Evolutionary conservation across 2,888 invertebrate genomes (phyloP).

Genomic region (Sarcophaga subvicina): DNA sequence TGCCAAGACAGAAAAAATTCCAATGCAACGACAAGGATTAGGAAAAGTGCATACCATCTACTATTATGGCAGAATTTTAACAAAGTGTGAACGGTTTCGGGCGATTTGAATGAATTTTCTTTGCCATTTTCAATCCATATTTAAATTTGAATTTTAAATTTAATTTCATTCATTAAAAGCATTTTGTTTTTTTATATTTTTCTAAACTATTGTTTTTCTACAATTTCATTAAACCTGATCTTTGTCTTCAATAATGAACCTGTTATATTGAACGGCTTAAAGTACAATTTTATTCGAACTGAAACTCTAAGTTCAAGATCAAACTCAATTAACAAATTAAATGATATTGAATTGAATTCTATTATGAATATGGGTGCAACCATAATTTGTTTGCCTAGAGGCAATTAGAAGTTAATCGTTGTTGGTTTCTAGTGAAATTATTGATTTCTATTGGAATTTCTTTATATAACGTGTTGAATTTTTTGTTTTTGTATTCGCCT

Average conservation of each 20-base stretch:
- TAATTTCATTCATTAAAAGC: too few species aligned
- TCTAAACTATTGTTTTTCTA: background rate
- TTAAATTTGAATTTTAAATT: too few species aligned
- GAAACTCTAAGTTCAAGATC: slow-evolving; percentile 12
- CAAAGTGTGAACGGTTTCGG: too few species aligned
- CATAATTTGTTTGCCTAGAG: background rate
- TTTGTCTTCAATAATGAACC: slow-evolving; percentile 10
- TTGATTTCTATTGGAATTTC: background rate
- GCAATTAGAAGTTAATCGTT: too few species aligned
- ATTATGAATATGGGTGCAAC: background rate
- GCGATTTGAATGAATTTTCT: too few species aligned
- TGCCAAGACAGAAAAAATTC: too few species aligned
- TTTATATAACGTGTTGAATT: background rate
- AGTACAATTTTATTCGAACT: background rate
- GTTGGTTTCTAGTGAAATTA: background rate
- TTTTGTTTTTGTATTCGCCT: background rate
- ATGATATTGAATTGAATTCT: background rate
- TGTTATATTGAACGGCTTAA: background rate
- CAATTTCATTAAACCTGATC: background rate
- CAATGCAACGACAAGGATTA: too few species aligned
- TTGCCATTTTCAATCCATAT: too few species aligned
- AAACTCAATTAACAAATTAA: background rate
- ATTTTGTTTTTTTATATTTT: too few species aligned
- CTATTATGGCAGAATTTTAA: too few species aligned
- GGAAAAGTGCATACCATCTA: too few species aligned